Percentiles rank a stretch among this genome's conserved stretches.
Evolutionary conservation across 2,888 invertebrate species (phyloP).

Genomic region (Bellardia bayeri): DNA sequence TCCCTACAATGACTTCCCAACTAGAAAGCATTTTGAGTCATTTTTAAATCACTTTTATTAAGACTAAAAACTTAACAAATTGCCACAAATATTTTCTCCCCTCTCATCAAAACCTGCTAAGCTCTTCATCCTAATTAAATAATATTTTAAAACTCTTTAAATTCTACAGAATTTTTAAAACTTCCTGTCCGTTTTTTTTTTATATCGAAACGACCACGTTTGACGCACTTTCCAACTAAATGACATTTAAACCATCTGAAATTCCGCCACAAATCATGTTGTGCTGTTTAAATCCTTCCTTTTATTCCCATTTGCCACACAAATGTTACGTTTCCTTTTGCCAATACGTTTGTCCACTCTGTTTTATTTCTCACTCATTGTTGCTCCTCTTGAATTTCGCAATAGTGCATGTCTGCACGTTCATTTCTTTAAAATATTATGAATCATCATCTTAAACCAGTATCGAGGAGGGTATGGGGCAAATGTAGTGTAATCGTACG

Average conservation of each 20-base stretch:
- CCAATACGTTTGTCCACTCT: slow-evolving; percentile 28
- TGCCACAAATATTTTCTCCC: background rate
- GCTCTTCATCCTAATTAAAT: background rate
- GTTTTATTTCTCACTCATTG: slow-evolving; percentile 8
- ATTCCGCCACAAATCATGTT: slow-evolving; percentile 41
- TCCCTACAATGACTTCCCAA: no score
- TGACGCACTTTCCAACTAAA: slow-evolving; percentile 7
- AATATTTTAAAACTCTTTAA: slow-evolving; percentile 14
- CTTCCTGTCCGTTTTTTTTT: slow-evolving; percentile 32
- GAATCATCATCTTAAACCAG: slow-evolving; percentile 71
- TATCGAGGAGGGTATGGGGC: slow-evolving; percentile 47
- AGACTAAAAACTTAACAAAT: background rate
- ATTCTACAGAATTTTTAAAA: slow-evolving; percentile 33
- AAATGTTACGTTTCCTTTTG: slow-evolving; percentile 38
- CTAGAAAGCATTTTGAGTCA: no score
- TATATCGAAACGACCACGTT: background rate
- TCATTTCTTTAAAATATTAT: slow-evolving; percentile 64
- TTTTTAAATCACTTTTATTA: background rate
- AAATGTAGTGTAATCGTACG: slow-evolving; percentile 56
- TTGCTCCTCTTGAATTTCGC: slow-evolving; percentile 69
- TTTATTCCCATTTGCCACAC: background rate
- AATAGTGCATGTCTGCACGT: slow-evolving; percentile 72
- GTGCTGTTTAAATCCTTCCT: slow-evolving; percentile 26
- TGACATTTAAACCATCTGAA: slow-evolving; percentile 31
- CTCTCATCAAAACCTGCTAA: background rate